A percentile compares a stretch with the other conserved stretches of the same genome.
Conservation (phyloP, 2,888 invertebrate species). For the Listrodromus nycthemerus region DNA sequence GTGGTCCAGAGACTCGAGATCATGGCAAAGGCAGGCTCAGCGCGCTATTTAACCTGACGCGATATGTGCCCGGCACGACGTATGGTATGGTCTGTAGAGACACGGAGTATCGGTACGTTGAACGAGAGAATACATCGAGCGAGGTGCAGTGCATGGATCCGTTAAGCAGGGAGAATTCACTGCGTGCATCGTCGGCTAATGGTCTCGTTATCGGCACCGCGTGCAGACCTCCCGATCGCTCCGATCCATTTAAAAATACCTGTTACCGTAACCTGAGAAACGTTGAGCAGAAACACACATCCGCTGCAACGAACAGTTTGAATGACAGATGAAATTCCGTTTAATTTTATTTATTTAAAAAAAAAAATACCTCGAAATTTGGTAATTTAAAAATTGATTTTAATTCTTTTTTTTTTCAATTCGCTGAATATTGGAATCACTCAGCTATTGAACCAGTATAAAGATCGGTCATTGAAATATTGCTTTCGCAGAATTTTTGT, state of each 20-base stretch:
- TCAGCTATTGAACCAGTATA: no score
- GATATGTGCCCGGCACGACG: not conserved
- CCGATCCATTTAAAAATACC: constrained; percentile 54
- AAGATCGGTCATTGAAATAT: no score
- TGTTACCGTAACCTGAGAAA: constrained; percentile 44
- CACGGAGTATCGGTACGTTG: not conserved
- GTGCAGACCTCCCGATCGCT: constrained; percentile 54
- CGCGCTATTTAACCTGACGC: constrained; percentile 33
- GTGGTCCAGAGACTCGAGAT: constrained; percentile 59
- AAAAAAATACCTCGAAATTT: not conserved
- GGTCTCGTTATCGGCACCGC: constrained; percentile 70
- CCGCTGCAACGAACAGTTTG: not conserved
- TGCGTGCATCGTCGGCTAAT: constrained; percentile 67
- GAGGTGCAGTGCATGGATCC: constrained; percentile 45
- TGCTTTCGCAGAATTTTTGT: no score
- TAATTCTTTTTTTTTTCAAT: no score
- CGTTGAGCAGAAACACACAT: constrained; percentile 38
- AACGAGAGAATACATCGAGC: constrained; percentile 17
- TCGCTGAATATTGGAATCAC: no score
- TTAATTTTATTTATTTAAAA: not conserved
- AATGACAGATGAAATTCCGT: not conserved
- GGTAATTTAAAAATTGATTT: no score
- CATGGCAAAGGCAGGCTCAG: not conserved
- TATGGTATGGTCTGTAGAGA: not conserved
- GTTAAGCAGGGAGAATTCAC: constrained; percentile 63